A percentile compares a stretch with the other conserved stretches of the same genome.
Conservation (phyloP, 2,888 invertebrate species). For the Lasioglossum leucozonium region DNA sequence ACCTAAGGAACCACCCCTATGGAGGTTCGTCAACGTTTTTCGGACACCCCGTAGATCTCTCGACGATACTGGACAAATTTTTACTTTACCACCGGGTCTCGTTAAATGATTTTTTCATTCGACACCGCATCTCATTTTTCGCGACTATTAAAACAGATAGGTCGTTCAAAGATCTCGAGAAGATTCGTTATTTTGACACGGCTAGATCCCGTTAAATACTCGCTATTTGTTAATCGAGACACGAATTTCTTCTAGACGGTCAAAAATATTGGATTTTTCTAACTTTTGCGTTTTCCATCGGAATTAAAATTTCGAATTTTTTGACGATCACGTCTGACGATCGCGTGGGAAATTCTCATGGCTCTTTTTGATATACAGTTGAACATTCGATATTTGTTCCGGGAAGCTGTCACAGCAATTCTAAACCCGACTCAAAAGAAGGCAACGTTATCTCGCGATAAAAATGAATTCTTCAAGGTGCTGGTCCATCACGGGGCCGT, state of each 20-base stretch:
- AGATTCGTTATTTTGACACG: no score
- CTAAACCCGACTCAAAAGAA: background rate
- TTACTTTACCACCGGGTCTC: background rate
- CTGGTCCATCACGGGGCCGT: background rate
- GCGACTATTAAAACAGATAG: background rate
- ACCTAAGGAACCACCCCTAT: background rate
- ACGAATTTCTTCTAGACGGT: background rate
- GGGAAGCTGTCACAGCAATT: background rate
- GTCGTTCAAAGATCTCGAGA: no score
- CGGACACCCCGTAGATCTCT: background rate
- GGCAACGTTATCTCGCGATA: background rate
- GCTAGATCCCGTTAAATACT: no score
- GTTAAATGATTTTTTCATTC: no score
- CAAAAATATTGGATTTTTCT: background rate
- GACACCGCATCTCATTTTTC: no score
- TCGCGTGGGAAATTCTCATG: background rate
- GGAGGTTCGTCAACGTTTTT: background rate
- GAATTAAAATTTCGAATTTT: background rate
- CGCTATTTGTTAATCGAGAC: no score
- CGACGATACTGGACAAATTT: background rate
- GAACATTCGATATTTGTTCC: background rate
- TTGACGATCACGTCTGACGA: no score
- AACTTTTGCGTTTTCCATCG: background rate
- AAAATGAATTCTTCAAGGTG: background rate
- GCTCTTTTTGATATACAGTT: background rate